phyloP scores from a whole-genome alignment of 2,113 vertebrate genomes.

The Halichoerus grypus region DNA sequence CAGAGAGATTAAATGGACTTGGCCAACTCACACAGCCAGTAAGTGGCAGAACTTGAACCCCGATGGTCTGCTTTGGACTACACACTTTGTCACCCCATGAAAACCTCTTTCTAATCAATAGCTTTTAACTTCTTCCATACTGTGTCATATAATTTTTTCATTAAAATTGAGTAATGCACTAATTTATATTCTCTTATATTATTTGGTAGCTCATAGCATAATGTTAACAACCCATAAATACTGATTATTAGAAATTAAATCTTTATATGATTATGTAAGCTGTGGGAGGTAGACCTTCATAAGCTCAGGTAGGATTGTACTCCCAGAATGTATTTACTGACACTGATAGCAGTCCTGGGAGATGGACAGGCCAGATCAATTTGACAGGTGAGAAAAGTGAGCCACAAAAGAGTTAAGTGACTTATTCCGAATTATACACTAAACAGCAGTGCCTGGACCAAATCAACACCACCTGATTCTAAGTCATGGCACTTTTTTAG shows the following conservation, averaged over 20 bases:
- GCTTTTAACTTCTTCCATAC: conserved; percentile 14
- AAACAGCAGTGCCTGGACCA: not conserved
- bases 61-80: not conserved
- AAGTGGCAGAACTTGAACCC: not conserved
- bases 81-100: not conserved
- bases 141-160: not conserved
- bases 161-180: not conserved
- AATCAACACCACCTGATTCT: not conserved
- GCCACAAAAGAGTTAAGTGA: not conserved
- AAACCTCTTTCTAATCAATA: not conserved
- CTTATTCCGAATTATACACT: not conserved
- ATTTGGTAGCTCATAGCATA: not conserved
- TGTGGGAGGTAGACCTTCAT: not conserved
- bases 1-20: not conserved
- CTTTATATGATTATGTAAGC: not conserved
- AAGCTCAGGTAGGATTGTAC: not conserved
- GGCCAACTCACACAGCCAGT: not conserved
- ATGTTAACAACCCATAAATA: not conserved
- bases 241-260: not conserved
- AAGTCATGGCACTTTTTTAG: not conserved
- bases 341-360: not conserved
- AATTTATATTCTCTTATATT: not conserved
- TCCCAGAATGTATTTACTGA: not conserved
- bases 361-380: not conserved
- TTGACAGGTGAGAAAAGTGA: not conserved